Evolutionary conservation across 2,113 vertebrate genomes (phyloP).

Genomic region (Synchiropus splendidus): DNA sequence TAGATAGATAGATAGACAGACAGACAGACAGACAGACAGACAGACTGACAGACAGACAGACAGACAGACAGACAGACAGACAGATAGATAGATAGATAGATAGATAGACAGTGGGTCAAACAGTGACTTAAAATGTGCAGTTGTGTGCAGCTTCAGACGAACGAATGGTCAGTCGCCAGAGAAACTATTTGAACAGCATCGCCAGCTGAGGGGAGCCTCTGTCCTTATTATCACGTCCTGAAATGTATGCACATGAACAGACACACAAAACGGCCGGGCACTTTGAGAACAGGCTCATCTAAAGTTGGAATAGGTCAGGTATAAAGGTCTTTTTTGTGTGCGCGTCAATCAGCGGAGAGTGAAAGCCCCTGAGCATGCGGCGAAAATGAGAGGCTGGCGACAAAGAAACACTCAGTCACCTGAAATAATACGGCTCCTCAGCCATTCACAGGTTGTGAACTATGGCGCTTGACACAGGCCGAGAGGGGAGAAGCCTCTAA

Average conservation of each 20-base stretch:
- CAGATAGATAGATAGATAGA: too few species aligned
- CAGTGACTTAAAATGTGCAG: too few species aligned
- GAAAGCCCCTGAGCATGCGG: conserved; percentile 41
- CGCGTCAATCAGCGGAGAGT: conserved; percentile 50
- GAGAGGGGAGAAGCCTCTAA: conserved; percentile 25
- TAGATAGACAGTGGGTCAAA: too few species aligned
- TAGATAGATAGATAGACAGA: too few species aligned
- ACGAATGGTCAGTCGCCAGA: too few species aligned
- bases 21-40: too few species aligned
- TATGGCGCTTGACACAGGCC: conserved; percentile 36
- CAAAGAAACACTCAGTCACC: conserved; percentile 56
- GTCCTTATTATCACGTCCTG: conserved; percentile 31
- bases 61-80: too few species aligned
- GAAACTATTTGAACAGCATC: conserved; percentile 24
- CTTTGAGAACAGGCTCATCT: conserved; percentile 39
- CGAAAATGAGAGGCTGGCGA: conserved; percentile 56
- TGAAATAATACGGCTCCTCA: conserved; percentile 53
- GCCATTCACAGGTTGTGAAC: conserved; percentile 55
- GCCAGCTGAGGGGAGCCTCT: conserved; percentile 31
- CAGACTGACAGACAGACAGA: too few species aligned
- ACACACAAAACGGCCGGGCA: conserved; percentile 2
- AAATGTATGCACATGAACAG: conserved; percentile 11
- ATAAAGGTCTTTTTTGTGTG: conserved; percentile 54
- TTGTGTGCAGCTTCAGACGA: too few species aligned
- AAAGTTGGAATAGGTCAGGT: conserved; percentile 54